A percentile compares a stretch with the other conserved stretches of the same genome.
Conservation (phyloP, 37 sponge, comb jelly and placozoan genomes). For the Chondrilla cf. caribensis region DNA sequence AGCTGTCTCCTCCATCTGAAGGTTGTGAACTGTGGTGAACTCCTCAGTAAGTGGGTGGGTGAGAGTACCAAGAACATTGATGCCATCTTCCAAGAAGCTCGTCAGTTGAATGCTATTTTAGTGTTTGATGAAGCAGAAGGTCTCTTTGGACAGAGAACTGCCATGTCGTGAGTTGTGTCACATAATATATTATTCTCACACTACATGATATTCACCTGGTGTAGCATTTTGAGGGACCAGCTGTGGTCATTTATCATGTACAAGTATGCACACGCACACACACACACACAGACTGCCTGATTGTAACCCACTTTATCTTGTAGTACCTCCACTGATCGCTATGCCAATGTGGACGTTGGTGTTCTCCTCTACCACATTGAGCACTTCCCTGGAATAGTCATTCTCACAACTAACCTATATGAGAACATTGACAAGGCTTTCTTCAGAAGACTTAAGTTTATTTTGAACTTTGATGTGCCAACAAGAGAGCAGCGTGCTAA, state of each 20-base stretch:
- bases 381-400: conserved; percentile 80
- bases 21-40: conserved; percentile 87
- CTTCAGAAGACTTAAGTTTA: conserved; percentile 72
- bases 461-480: conserved; percentile 67
- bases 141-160: conserved; percentile 72
- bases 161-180: conserved; percentile 45
- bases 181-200: too few species aligned
- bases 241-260: too few species aligned
- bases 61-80: conserved; percentile 89
- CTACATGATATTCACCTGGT: too few species aligned
- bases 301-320: too few species aligned
- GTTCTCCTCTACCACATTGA: conserved; percentile 85
- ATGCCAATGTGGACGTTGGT: conserved; percentile 84
- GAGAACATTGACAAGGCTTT: conserved; percentile 89
- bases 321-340: conserved; percentile 69
- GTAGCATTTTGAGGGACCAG: too few species aligned
- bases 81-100: conserved; percentile 79
- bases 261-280: too few species aligned
- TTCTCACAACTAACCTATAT: conserved; percentile 80
- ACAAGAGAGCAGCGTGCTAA: conserved; percentile 29
- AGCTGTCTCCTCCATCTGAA: not conserved
- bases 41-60: conserved; percentile 89
- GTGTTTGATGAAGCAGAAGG: conserved; percentile 89
- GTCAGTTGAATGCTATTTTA: conserved; percentile 72
- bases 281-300: too few species aligned